Evolutionary conservation across 2,888 invertebrate species (phyloP).

Genomic region (Coenonympha arcania): DNA sequence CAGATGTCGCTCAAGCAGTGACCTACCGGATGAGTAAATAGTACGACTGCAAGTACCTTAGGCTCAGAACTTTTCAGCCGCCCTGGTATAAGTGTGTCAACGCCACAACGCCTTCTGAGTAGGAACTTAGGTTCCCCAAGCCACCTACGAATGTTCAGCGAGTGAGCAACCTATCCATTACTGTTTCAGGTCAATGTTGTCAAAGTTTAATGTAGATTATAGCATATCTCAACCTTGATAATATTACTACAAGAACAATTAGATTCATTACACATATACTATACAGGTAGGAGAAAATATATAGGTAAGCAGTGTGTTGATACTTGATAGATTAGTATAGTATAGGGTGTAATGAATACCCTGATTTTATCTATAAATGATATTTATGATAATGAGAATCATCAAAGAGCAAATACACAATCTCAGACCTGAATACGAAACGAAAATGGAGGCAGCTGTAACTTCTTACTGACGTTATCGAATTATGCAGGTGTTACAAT

Average conservation of each 20-base stretch:
- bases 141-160: background rate
- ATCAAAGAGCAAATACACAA: background rate
- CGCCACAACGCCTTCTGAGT: background rate
- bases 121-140: background rate
- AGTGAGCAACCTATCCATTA: constrained; percentile 9
- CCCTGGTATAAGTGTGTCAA: background rate
- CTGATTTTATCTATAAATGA: too few species aligned
- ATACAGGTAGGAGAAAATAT: too few species aligned
- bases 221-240: background rate
- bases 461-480: background rate
- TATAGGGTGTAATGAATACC: too few species aligned
- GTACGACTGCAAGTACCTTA: too few species aligned
- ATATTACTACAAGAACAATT: background rate
- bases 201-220: background rate
- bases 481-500: background rate
- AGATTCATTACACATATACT: too few species aligned
- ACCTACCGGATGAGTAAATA: too few species aligned
- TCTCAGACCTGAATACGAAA: background rate
- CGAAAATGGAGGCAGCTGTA: background rate
- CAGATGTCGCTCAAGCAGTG: too few species aligned
- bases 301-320: too few species aligned
- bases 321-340: too few species aligned
- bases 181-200: constrained; percentile 13
- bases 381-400: background rate
- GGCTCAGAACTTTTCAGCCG: too few species aligned